phyloP scores from a whole-genome alignment of 2,113 vertebrate genomes.

The Grallaria varia region DNA sequence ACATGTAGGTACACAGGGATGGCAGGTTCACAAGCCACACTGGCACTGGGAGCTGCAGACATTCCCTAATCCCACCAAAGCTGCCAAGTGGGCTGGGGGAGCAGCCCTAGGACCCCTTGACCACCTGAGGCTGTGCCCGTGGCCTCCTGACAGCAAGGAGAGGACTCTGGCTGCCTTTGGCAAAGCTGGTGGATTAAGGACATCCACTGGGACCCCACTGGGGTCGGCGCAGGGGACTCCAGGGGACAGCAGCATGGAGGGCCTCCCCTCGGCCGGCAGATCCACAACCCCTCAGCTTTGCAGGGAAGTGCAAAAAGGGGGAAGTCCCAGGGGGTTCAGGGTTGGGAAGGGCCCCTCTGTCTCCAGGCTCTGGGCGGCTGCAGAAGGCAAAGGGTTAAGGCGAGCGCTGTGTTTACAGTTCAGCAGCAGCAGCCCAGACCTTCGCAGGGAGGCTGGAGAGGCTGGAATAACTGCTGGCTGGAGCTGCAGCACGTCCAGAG shows the following conservation, averaged over 20 bases:
- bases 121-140: fast-evolving
- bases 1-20: fast-evolving
- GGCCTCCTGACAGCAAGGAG: not conserved
- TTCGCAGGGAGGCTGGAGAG: slow-evolving; percentile 42
- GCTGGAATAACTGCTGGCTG: slow-evolving; percentile 56
- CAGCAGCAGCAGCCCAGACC: slow-evolving; percentile 22
- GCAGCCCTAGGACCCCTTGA: not conserved
- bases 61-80: not conserved
- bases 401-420: slow-evolving; percentile 35
- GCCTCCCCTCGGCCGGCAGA: fast-evolving
- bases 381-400: slow-evolving; percentile 44
- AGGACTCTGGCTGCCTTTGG: not conserved
- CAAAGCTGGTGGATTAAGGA: not conserved
- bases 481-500: slow-evolving; percentile 55
- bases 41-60: fast-evolving
- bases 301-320: not conserved
- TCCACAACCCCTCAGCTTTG: not conserved
- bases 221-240: not conserved
- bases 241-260: fast-evolving
- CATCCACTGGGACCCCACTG: fast-evolving
- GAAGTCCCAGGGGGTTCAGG: not conserved
- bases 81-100: fast-evolving
- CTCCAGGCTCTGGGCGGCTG: not conserved
- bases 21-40: fast-evolving
- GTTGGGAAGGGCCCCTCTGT: not conserved